Evolutionary conservation across 1,140 invertebrate species (phyloP).

Genomic region (Amphibalanus amphitrite): DNA sequence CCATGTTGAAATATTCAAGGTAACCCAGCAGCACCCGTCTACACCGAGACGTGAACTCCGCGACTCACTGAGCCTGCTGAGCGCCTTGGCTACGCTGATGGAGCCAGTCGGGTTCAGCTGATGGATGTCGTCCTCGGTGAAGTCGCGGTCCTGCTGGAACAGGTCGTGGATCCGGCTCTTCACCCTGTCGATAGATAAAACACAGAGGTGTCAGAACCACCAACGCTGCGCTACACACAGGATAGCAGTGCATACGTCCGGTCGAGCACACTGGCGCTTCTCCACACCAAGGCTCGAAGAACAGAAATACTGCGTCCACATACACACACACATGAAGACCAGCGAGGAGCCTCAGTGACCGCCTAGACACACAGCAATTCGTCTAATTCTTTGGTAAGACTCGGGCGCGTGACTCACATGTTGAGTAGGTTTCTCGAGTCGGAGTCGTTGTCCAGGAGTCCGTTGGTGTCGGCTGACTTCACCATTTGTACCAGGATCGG

Average conservation of each 20-base stretch:
- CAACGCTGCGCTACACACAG: too few relatives aligned
- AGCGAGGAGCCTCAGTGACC: too few relatives aligned
- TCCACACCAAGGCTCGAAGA: too few relatives aligned
- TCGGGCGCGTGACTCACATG: constrained; percentile 38
- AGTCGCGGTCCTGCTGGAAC: constrained; percentile 79
- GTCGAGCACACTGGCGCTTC: too few relatives aligned
- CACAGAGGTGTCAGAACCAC: background rate
- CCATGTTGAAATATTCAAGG: too few relatives aligned
- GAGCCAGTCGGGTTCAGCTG: constrained; percentile 75
- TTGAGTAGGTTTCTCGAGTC: constrained; percentile 91
- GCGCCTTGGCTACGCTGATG: constrained; percentile 59
- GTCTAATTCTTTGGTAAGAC: too few relatives aligned
- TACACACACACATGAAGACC: too few relatives aligned
- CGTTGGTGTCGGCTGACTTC: constrained; percentile 95
- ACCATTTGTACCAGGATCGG: constrained; percentile 99
- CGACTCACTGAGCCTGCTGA: constrained; percentile 50
- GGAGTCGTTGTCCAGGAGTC: constrained; percentile 91
- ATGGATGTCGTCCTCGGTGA: constrained; percentile 63
- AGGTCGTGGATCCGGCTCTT: constrained; percentile 84
- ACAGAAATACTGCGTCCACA: too few relatives aligned
- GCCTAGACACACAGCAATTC: too few relatives aligned
- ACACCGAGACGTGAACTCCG: too few relatives aligned
- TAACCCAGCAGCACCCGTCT: too few relatives aligned
- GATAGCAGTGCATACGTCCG: too few relatives aligned
- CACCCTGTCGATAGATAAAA: constrained; percentile 63